Conservation (phyloP, 92 coral and sea anemone genomes). For the Ricordea florida region DNA sequence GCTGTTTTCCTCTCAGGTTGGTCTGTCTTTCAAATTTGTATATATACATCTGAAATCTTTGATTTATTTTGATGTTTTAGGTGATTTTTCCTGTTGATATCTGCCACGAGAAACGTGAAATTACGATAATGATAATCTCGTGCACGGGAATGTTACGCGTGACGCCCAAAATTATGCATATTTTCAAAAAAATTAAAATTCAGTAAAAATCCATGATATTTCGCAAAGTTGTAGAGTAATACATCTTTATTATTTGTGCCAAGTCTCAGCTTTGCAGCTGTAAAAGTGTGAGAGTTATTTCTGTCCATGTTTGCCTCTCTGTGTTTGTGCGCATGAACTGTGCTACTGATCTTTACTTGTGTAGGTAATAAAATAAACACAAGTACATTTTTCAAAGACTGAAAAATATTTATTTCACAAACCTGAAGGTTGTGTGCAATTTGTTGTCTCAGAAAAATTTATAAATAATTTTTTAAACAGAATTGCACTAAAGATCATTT, state of each 20-base stretch:
- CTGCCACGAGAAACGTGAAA: not conserved
- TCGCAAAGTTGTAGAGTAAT: not conserved
- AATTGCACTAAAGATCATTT: no score
- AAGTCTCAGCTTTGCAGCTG: slow-evolving; percentile 8
- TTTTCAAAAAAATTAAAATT: slow-evolving; percentile 13
- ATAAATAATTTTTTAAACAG: no score
- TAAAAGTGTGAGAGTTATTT: not conserved
- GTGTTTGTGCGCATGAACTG: not conserved
- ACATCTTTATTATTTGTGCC: not conserved
- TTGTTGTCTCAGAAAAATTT: no score
- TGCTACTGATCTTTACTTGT: not conserved
- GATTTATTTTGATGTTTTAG: slow-evolving; percentile 12
- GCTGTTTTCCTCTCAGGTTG: not conserved
- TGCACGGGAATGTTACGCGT: slow-evolving; percentile 25
- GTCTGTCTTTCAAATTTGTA: slow-evolving; percentile 4
- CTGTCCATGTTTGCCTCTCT: not conserved
- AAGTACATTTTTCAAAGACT: no score
- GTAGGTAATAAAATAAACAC: no score
- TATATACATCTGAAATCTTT: slow-evolving; percentile 6
- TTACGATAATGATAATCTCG: not conserved
- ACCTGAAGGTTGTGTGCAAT: no score
- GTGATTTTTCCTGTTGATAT: slow-evolving; percentile 1
- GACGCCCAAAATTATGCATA: slow-evolving; percentile 7
- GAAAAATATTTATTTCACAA: no score
- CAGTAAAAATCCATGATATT: not conserved